A percentile compares a stretch with the other conserved stretches of the same genome.
These are phyloP conservation scores for Psettodes erumei DNA, from an alignment of 2,113 vertebrate species.

Conservation along the genomic window DNA sequence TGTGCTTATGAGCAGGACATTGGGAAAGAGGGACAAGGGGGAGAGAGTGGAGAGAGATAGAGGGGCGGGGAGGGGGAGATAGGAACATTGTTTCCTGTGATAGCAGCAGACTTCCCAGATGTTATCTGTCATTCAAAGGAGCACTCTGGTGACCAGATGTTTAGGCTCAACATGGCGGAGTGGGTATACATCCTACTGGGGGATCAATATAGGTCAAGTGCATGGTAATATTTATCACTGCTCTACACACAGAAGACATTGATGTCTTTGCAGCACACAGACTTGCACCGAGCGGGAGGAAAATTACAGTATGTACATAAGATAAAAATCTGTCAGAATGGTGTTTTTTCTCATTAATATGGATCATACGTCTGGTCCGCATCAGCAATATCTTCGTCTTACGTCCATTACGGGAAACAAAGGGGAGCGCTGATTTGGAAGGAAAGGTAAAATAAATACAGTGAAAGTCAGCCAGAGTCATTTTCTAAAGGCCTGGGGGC, in stretches of 20 bases:
- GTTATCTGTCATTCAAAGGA: constrained; percentile 85
- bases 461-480: constrained; percentile 63
- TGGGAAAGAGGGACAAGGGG: constrained; percentile 60
- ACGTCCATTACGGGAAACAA: constrained; percentile 70
- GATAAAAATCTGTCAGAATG: constrained; percentile 8
- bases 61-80: constrained; percentile 64
- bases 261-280: constrained; percentile 43
- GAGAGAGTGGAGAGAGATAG: constrained; percentile 46
- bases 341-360: constrained; percentile 65
- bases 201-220: constrained; percentile 78
- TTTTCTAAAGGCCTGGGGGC: constrained; percentile 72
- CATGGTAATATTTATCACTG: constrained; percentile 69
- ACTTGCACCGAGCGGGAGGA: constrained; percentile 10
- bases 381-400: constrained; percentile 47
- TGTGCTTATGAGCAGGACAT: constrained; percentile 78
- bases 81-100: constrained; percentile 84
- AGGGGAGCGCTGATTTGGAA: constrained; percentile 66
- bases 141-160: constrained; percentile 84
- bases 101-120: constrained; percentile 85
- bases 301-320: background rate
- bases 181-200: constrained; percentile 59
- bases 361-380: constrained; percentile 44
- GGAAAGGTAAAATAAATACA: constrained; percentile 73
- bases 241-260: constrained; percentile 35
- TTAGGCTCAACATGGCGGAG: constrained; percentile 66